Base-by-base conservation (phyloP, 1,140 invertebrate species). In the Diabrotica virgifera region DNA sequence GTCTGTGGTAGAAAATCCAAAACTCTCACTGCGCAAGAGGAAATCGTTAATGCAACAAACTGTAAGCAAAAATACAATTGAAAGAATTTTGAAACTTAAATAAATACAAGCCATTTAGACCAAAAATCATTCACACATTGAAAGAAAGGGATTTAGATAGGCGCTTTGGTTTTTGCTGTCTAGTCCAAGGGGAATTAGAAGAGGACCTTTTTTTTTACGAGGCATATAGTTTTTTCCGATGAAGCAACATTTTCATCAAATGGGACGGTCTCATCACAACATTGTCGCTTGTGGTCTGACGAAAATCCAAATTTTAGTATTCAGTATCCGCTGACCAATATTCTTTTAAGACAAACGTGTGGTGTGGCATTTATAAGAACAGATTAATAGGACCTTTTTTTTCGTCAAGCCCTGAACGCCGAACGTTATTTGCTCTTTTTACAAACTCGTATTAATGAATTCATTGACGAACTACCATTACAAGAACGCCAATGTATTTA, bases 221-320 rank as follows among this genome's bases (percentile, higher is more conserved):
- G 55, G 12, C 24, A 46, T 46, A 46, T 46, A 46, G 11, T 46
- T 46, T 46, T 46, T 46, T 8, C n/a, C 6, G 55, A 58, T 57
- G 54, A 59, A 14, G 24, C 56, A 59, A 64, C 59, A 46, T 61
- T 62, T 50, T 38, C 53, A 24, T 62, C 59, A 56, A 62, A 62
- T 57, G 53, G 52, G 59, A 59, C 63, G 59, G 56, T 52, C n/a
- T 52, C n/a, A 7, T 64, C 56, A 59, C 65, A 67, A 67, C 55
- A 67, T 67, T 67, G 55, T 63, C 61, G 54, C 61, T 67, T 54
- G 51, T 64, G 62, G 24, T 64, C 38, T 46, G 54, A 54, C 40
- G n/a, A 10, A 51, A 67, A 63, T 62, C 59, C 59, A 9, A 40
- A 66, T 37, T 62, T 66, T 62, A 62, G 40, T 36, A 65, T 62